Base-by-base conservation (phyloP, 2,113 vertebrate species). In the Scortum barcoo region DNA sequence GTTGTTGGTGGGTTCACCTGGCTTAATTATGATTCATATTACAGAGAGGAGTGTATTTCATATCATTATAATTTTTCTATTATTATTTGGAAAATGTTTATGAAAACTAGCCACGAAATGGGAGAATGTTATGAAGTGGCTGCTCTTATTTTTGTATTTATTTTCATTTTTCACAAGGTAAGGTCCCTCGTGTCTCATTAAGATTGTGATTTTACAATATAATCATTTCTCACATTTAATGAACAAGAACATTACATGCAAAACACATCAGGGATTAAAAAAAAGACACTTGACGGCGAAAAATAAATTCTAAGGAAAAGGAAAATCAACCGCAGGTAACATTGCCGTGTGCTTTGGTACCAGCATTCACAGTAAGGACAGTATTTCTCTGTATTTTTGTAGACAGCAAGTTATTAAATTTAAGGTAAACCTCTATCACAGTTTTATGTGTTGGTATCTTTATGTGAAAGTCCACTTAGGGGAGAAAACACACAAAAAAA, bases 1-100 rank as follows among this genome's bases (percentile, higher is more conserved):
- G 66, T 76, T 76, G 75, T 58, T 26, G 19, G 38, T 86, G 62
- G 58, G 33, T 65, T 76, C 50, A 76, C 46, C 51, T 57, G n/a
- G 53, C 9, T 44, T 60, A 36, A 75, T 76, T 51, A 68, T 24
- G 44, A 79, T 78, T 85, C 38, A 83, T 53, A 61, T 72, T 6
- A 28, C 40, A 38, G 33, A 4, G 20, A 71, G 53, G 1, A 67
- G 24, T 77, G n/a, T 28, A 50, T 62, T 70, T 42, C 8, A 46
- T 62, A 24, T 62, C 2, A 40, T 17, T 33, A 30, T 57, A 0
- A n/a, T 58, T 46, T 46, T 46, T 46, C n/a, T 46, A 14, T 24
- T 36, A 50, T 36, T 62, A n/a, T 53, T 38, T 60, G 20, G 20
- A 76, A 14, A 30, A 19, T 19, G 22, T 36, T 42, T 24, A 60